These are phyloP conservation scores for Drosophila triauraria DNA, from an alignment of 1,140 invertebrate genomes.

Conservation along the genomic window DNA sequence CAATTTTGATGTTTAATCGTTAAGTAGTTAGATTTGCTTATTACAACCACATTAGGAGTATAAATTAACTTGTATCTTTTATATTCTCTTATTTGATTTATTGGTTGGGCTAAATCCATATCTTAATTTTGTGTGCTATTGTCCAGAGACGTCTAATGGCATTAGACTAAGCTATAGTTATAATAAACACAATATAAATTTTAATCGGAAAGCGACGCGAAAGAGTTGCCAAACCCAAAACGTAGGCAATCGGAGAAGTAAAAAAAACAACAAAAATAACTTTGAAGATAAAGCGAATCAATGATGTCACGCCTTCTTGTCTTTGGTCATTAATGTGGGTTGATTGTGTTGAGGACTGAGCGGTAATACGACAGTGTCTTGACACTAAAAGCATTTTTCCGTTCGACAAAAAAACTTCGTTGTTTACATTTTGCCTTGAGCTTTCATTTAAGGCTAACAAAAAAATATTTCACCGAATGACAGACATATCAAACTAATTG, in stretches of 20 bases:
- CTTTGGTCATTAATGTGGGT: slow-evolving; percentile 64
- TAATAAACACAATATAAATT: slow-evolving; percentile 76
- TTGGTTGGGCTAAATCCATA: slow-evolving; percentile 15
- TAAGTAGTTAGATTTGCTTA: no score
- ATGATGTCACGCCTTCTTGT: slow-evolving; percentile 74
- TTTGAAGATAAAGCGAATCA: slow-evolving; percentile 40
- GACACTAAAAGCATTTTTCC: slow-evolving; percentile 73
- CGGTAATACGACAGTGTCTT: slow-evolving; percentile 40
- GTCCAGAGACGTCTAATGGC: slow-evolving; percentile 31
- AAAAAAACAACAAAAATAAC: slow-evolving; percentile 33
- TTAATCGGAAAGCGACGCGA: slow-evolving; percentile 63
- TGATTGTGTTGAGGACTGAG: slow-evolving; percentile 20
- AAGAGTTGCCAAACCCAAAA: slow-evolving; percentile 46
- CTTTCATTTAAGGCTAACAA: slow-evolving; percentile 58
- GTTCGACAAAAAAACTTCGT: slow-evolving; percentile 43
- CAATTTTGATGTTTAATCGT: no score
- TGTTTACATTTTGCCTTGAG: slow-evolving; percentile 75
- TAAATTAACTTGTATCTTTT: background rate
- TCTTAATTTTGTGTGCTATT: slow-evolving; percentile 5
- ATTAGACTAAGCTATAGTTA: slow-evolving; percentile 57
- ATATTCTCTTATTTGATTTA: background rate
- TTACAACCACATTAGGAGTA: background rate
- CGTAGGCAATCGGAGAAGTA: slow-evolving; percentile 1
- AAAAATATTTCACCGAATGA: slow-evolving; percentile 62
- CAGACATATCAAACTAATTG: slow-evolving; percentile 74